Evolutionary conservation across 2,113 vertebrate genomes (phyloP), one percentile per base, ranked within the genome.

Genomic region (Poecilia latipinna): DNA sequence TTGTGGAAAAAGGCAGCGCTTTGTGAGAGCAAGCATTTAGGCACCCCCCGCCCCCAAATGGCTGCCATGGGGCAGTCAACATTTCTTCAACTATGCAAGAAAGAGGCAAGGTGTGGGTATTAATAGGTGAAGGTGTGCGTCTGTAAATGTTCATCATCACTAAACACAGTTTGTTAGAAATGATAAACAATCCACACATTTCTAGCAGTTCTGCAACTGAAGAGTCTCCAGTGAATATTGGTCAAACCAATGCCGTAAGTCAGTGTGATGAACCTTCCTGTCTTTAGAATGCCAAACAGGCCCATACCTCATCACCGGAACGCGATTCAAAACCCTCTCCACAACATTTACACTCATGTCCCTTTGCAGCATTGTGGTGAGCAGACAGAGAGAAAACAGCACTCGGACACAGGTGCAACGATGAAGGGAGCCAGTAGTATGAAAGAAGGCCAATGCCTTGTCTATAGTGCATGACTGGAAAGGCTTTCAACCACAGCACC

Each of bases 401-500:
- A 65, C 89, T 74, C 86, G 89, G 86, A 90, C 88, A 85, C 92
- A 93, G 92, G 92, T 93, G 92, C 90, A 87, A 79, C 87, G 86
- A 77, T 80, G 62, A 88, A 88, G 79, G 63, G 86, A 82, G 90
- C 87, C 90, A 91, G 90, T 86, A 81, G 86, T 83, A 80, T 84
- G 82, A 89, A 85, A 90, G 88, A 79, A 86, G 88, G 91, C 90
- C 91, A 90, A 86, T 90, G 92, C 89, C 79, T 87, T 88, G 82
- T 91, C 89, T 79, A 83, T 81, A 77, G 89, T 92, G 90, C 90
- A 90, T 91, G 91, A 91, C 91, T 92, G 90, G 90, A 92, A 93
- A 92, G 90, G 85, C 88, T 92, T 93, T 93, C 88, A 88, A 91
- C 91, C 93, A 85, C 91, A 91, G 76, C 86, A 87, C 91, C 88